Conservation (phyloP, 2,113 vertebrate species). For the Onychostoma macrolepis region DNA sequence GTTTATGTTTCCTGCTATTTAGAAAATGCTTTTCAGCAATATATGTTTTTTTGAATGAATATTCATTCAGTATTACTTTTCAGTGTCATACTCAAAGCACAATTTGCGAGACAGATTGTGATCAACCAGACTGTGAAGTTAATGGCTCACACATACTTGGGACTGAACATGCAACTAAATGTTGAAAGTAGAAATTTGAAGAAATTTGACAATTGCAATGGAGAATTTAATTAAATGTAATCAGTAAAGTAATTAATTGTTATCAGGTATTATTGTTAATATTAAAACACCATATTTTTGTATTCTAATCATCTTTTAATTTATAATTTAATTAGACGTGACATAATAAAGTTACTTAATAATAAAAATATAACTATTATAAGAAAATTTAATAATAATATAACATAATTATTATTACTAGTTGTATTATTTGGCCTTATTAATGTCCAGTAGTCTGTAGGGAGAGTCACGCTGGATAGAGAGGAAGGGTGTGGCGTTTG, state of each 20-base stretch:
- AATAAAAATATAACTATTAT: neutral
- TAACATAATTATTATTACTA: neutral
- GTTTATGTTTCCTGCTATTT: neutral
- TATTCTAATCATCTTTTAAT: neutral
- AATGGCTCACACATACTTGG: neutral
- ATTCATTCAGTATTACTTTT: neutral
- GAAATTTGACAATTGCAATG: neutral
- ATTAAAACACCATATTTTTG: neutral
- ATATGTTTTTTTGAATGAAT: neutral
- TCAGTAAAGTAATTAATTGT: neutral
- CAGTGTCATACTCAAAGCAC: too few relatives aligned
- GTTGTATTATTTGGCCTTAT: neutral
- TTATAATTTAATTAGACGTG: neutral
- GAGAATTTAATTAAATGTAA: too few relatives aligned
- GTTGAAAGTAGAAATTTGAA: too few relatives aligned
- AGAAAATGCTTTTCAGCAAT: neutral
- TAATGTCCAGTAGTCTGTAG: neutral
- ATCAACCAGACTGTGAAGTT: neutral
- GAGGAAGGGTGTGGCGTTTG: conserved; percentile 49
- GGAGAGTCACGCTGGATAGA: neutral
- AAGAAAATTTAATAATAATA: neutral
- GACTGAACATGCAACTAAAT: neutral
- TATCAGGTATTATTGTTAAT: neutral
- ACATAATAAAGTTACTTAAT: neutral
- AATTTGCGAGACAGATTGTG: neutral